Percentiles rank a stretch among this genome's conserved stretches.
Evolutionary conservation across 2,113 vertebrate genomes (phyloP).

Genomic region (Scophthalmus maximus): DNA sequence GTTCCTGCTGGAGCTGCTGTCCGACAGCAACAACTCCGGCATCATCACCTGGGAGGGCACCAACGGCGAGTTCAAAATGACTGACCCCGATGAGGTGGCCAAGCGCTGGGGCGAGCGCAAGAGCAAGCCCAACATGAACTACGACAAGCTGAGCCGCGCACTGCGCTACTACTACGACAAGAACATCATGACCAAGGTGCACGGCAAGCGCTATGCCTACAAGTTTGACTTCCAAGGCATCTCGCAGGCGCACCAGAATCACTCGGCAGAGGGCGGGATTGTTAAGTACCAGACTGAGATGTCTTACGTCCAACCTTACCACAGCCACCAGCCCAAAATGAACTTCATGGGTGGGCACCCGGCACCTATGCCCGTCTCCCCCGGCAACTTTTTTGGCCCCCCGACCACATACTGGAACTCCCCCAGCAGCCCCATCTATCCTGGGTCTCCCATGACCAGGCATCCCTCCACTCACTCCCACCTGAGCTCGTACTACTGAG

Average conservation of each 20-base stretch:
- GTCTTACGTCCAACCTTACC: conserved; percentile 73
- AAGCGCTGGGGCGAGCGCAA: conserved; percentile 89
- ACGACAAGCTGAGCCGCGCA: conserved; percentile 84
- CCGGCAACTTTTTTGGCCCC: conserved; percentile 75
- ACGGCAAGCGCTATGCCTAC: conserved; percentile 85
- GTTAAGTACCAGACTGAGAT: conserved; percentile 81
- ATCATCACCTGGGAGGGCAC: conserved; percentile 89
- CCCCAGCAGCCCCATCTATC: conserved; percentile 78
- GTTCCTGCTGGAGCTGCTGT: conserved; percentile 87
- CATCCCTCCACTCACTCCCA: conserved; percentile 80
- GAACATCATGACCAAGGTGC: conserved; percentile 88
- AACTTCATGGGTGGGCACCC: conserved; percentile 79
- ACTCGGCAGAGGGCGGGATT: conserved; percentile 64
- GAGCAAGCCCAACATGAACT: conserved; percentile 89
- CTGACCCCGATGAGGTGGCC: conserved; percentile 88
- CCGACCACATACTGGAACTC: conserved; percentile 82
- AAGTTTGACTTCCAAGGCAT: conserved; percentile 86
- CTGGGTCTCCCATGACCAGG: conserved; percentile 75
- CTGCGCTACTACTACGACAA: conserved; percentile 87
- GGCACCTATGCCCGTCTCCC: conserved; percentile 76
- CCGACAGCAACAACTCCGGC: conserved; percentile 81
- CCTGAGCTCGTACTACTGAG: conserved; percentile 84
- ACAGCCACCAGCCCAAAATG: conserved; percentile 85
- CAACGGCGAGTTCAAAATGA: conserved; percentile 91
- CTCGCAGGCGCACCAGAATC: conserved; percentile 81